Conservation (phyloP, 2,888 invertebrate species). For the Drosophila pegasa region DNA sequence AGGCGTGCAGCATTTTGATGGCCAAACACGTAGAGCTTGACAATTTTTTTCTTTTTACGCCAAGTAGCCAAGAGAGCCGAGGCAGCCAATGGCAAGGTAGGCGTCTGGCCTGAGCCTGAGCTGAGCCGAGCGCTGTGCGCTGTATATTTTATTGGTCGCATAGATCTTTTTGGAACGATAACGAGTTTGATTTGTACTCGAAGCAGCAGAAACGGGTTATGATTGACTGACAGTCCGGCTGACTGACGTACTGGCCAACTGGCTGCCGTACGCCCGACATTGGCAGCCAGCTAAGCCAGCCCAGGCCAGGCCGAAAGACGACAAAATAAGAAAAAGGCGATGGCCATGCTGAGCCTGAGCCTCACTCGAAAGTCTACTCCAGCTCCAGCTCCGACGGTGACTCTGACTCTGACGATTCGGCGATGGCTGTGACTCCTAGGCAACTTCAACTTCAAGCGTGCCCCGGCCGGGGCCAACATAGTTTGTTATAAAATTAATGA, state of each 20-base stretch:
- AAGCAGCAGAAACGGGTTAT: slow-evolving; percentile 74
- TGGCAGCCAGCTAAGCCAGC: slow-evolving; percentile 35
- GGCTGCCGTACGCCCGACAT: slow-evolving; percentile 49
- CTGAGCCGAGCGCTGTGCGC: slow-evolving; percentile 34
- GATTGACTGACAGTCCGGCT: slow-evolving; percentile 73
- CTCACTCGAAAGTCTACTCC: slow-evolving; percentile 17
- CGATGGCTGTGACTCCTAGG: slow-evolving; percentile 15
- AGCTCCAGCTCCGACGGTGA: neutral
- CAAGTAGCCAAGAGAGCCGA: slow-evolving; percentile 9
- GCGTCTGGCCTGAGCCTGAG: slow-evolving; percentile 44
- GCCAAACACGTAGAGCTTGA: slow-evolving; percentile 75
- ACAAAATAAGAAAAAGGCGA: slow-evolving; percentile 15
- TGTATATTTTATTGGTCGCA: slow-evolving; percentile 74
- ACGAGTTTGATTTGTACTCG: slow-evolving; percentile 77
- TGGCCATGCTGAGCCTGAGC: slow-evolving; percentile 24
- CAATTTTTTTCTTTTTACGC: slow-evolving; percentile 40
- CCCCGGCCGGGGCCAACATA: slow-evolving; percentile 50
- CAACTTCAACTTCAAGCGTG: slow-evolving; percentile 25
- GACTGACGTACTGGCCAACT: slow-evolving; percentile 43
- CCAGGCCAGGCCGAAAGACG: slow-evolving; percentile 23
- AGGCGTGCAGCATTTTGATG: slow-evolving; percentile 76
- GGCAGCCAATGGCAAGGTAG: slow-evolving; percentile 61
- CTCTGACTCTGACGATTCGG: slow-evolving; percentile 5
- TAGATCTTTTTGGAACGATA: slow-evolving; percentile 74
- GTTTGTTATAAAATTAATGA: slow-evolving; percentile 81